phyloP scores from a whole-genome alignment of 2,888 invertebrate species.

The Campoletis raptor region DNA sequence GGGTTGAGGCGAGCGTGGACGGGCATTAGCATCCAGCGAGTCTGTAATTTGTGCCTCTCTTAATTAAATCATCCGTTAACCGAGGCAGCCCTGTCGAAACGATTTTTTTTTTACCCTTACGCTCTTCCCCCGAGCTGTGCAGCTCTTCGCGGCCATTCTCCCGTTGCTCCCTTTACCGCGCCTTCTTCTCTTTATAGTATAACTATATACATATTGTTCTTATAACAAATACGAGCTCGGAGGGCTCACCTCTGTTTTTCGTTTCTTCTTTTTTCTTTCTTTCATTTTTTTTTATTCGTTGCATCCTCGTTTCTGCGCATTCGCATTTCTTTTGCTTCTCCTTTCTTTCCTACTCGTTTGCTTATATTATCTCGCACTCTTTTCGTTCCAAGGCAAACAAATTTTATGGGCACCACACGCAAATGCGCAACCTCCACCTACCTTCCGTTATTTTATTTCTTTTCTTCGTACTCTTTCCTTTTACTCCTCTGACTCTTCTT shows the following conservation, averaged over 20 bases:
- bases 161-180: conserved; percentile 67
- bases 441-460: conserved; percentile 58
- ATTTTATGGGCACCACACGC: conserved; percentile 79
- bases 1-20: conserved; percentile 80
- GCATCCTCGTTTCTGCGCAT: conserved; percentile 49
- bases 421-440: conserved; percentile 66
- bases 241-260: conserved; percentile 73
- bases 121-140: conserved; percentile 57
- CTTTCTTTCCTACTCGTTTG: conserved; percentile 37
- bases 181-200: conserved; percentile 39
- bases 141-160: conserved; percentile 73
- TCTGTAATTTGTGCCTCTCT: conserved; percentile 85
- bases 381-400: conserved; percentile 81
- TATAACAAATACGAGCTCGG: conserved; percentile 46
- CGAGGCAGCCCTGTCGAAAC: conserved; percentile 77
- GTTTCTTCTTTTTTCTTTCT: conserved; percentile 20
- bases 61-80: conserved; percentile 85
- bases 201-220: conserved; percentile 27
- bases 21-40: conserved; percentile 84
- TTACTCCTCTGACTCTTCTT: conserved; percentile 50
- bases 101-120: conserved; percentile 71
- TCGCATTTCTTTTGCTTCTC: conserved; percentile 61
- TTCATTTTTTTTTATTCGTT: conserved; percentile 42
- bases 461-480: neutral
- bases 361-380: conserved; percentile 70